Percentiles rank a stretch among this genome's conserved stretches.
Conservation (phyloP, 1,140 invertebrate genomes). For the Lepidostoma basale region DNA sequence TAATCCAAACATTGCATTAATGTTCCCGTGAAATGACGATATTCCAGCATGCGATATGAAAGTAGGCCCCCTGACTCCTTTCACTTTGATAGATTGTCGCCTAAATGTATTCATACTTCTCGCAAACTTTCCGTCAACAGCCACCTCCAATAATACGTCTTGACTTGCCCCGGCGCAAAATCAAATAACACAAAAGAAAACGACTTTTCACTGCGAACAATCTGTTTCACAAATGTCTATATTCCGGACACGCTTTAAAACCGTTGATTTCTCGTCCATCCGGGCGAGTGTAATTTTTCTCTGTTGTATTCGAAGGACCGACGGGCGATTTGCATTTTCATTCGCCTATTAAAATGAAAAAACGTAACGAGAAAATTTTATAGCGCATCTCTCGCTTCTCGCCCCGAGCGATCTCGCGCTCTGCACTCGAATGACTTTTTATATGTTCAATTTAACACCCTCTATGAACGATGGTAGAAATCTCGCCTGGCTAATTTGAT, state of each 20-base stretch:
- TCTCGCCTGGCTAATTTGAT: no score
- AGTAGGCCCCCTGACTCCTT: no score
- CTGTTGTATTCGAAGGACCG: neutral
- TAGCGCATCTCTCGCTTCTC: conserved; percentile 5
- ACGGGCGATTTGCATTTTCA: conserved; percentile 40
- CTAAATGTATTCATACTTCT: neutral
- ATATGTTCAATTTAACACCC: neutral
- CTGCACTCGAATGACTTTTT: neutral
- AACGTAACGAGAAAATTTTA: conserved; percentile 42
- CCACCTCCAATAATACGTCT: neutral
- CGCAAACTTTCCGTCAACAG: neutral
- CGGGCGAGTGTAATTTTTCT: conserved; percentile 1
- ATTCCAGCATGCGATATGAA: no score
- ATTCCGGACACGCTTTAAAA: neutral
- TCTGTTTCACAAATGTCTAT: conserved; percentile 6
- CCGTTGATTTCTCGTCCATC: neutral
- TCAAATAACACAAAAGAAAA: conserved; percentile 4
- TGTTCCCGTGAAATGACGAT: no score
- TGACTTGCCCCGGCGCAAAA: neutral
- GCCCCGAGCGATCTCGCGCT: neutral
- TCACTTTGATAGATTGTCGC: no score
- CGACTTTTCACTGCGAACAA: neutral
- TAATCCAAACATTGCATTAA: no score
- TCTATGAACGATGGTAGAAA: no score
- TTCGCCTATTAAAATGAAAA: conserved; percentile 41